A percentile compares a stretch with the other conserved stretches of the same genome.
phyloP scores from a whole-genome alignment of 2,113 vertebrate genomes.

The Pangasianodon gigas region DNA sequence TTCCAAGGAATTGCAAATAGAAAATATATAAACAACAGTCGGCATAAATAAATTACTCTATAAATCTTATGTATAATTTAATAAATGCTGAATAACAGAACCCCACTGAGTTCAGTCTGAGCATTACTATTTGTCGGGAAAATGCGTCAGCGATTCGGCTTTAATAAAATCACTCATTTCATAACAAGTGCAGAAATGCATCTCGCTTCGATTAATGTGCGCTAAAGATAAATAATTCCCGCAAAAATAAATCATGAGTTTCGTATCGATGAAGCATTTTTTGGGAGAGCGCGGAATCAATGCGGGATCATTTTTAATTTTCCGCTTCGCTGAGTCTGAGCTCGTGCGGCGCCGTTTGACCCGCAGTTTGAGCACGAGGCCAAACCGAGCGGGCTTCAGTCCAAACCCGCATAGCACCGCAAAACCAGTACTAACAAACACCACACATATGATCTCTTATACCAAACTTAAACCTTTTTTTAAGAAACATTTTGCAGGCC shows the following conservation, averaged over 20 bases:
- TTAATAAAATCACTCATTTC: not conserved
- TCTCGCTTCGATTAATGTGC: not conserved
- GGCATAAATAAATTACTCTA: not conserved
- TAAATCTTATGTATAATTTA: not conserved
- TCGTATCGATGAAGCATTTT: conserved; percentile 32
- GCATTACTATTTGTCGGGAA: not conserved
- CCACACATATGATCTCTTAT: not conserved
- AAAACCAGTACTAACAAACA: not conserved
- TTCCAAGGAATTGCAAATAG: not conserved
- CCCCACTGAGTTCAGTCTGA: no score
- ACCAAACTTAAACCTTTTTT: no score
- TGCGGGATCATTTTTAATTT: conserved; percentile 54
- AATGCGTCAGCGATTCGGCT: not conserved
- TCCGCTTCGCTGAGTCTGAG: conserved; percentile 39
- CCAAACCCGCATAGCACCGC: conserved; percentile 31
- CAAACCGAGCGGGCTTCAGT: not conserved
- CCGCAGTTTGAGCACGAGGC: conserved; percentile 16
- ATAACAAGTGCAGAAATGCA: not conserved
- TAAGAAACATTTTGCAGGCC: not conserved
- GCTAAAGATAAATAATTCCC: not conserved
- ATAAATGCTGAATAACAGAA: not conserved
- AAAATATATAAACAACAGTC: not conserved
- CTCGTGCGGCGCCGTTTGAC: conserved; percentile 25
- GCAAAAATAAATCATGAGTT: conserved; percentile 5
- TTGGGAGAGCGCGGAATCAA: conserved; percentile 30